phyloP scores from a whole-genome alignment of 2,113 vertebrate genomes.

The Clarias macrocephalus region DNA sequence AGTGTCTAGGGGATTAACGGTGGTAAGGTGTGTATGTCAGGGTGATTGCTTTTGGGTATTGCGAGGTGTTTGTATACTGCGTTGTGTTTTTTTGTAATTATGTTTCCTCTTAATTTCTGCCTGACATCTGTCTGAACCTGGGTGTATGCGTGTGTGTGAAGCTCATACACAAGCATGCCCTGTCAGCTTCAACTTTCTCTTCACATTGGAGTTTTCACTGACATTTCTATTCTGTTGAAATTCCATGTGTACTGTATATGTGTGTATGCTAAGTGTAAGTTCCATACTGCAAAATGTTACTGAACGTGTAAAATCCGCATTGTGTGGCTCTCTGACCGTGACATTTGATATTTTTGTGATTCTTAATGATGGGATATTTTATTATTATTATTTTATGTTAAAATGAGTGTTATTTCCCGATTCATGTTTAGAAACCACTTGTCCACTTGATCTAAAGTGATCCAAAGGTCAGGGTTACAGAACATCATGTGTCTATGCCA shows the following conservation, averaged over 20 bases:
- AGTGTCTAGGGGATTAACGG: constrained; percentile 77
- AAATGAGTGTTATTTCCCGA: not conserved
- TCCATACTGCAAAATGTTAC: not conserved
- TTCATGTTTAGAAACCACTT: not conserved
- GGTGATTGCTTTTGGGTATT: constrained; percentile 75
- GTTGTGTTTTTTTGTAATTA: constrained; percentile 77
- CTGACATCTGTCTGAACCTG: constrained; percentile 58
- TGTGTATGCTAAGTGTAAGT: not conserved
- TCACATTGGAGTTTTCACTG: not conserved
- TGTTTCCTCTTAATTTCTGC: constrained; percentile 71
- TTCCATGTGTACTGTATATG: not conserved
- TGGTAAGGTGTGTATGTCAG: constrained; percentile 75
- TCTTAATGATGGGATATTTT: not conserved
- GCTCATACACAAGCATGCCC: not conserved
- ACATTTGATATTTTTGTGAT: not conserved
- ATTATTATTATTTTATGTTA: not conserved
- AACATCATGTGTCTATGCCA: not conserved
- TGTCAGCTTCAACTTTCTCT: constrained; percentile 10
- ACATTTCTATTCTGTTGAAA: not conserved
- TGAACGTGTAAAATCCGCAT: not conserved
- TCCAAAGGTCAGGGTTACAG: not conserved
- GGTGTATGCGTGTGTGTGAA: constrained; percentile 35
- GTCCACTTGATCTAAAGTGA: not conserved
- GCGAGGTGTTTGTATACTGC: constrained; percentile 73
- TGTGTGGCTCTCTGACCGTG: not conserved